Conservation (phyloP, 2,797 vertebrate genomes). For the Perodicticus potto region DNA sequence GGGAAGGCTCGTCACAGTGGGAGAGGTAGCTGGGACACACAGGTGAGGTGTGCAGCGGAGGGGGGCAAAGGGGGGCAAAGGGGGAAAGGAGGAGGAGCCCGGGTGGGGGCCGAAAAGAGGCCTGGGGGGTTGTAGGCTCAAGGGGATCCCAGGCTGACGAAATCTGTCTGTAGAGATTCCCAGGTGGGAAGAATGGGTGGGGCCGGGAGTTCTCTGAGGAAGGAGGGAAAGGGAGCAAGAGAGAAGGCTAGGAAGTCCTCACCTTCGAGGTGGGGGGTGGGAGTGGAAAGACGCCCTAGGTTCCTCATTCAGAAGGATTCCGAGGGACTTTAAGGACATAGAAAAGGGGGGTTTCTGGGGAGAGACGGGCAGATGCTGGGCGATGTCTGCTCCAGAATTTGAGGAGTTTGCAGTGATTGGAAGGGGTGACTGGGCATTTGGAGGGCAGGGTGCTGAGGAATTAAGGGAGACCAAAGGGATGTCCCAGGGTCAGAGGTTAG, state of each 20-base stretch:
- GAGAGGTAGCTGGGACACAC: background rate
- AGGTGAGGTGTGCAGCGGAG: background rate
- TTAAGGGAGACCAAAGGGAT: background rate
- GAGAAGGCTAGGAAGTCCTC: background rate
- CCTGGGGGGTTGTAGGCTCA: background rate
- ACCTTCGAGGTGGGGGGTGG: background rate
- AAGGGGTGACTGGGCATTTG: background rate
- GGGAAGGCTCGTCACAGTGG: background rate
- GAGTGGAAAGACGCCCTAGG: background rate
- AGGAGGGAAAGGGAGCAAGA: background rate
- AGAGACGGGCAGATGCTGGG: background rate
- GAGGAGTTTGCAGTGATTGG: background rate
- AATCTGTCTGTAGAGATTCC: background rate
- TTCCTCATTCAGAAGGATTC: constrained; percentile 20
- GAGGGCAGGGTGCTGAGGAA: background rate
- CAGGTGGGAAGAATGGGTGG: background rate
- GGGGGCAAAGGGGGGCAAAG: too few relatives aligned
- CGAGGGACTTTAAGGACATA: background rate
- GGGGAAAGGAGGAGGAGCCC: background rate
- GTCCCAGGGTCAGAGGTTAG: background rate
- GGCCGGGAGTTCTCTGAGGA: background rate
- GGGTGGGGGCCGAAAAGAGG: background rate
- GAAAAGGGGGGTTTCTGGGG: background rate
- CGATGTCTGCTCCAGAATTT: background rate
- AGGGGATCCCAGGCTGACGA: background rate